phyloP scores from a whole-genome alignment of 2,888 invertebrate species.

The Apotomis betuletana region DNA sequence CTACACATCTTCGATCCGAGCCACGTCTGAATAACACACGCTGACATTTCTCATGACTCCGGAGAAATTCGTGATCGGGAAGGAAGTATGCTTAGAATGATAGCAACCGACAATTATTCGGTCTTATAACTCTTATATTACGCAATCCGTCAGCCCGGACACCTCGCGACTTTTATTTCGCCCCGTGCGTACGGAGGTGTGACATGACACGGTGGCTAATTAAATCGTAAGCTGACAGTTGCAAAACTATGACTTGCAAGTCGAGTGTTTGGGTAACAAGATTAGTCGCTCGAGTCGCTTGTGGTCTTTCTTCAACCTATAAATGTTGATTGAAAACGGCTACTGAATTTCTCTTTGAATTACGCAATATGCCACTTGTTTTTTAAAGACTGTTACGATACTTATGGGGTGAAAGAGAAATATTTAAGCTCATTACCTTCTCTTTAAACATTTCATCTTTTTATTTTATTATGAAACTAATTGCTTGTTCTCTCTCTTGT shows the following conservation, averaged over 20 bases:
- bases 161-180: conserved; percentile 58
- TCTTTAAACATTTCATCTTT: conserved; percentile 38
- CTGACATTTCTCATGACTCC: conserved; percentile 72
- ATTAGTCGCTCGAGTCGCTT: conserved; percentile 58
- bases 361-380: conserved; percentile 46
- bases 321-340: conserved; percentile 45
- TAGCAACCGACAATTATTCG: conserved; percentile 64
- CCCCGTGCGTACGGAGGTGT: conserved; percentile 56
- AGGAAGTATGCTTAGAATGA: conserved; percentile 63
- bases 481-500: conserved; percentile 29
- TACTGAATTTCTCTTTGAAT: conserved; percentile 48
- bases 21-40: conserved; percentile 55
- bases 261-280: conserved; percentile 63
- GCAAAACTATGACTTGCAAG: conserved; percentile 58
- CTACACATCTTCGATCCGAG: conserved; percentile 54
- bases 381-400: conserved; percentile 34
- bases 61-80: conserved; percentile 70
- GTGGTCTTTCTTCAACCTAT: conserved; percentile 48
- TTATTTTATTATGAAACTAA: conserved; percentile 32
- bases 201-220: conserved; percentile 63
- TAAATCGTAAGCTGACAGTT: conserved; percentile 65
- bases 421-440: conserved; percentile 39
- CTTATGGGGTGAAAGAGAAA: conserved; percentile 42
- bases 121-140: conserved; percentile 63
- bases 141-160: conserved; percentile 55